Evolutionary conservation across 2,888 invertebrate genomes (phyloP), one percentile per base, ranked within the genome.

Genomic region (Diplazon laetatorius): DNA sequence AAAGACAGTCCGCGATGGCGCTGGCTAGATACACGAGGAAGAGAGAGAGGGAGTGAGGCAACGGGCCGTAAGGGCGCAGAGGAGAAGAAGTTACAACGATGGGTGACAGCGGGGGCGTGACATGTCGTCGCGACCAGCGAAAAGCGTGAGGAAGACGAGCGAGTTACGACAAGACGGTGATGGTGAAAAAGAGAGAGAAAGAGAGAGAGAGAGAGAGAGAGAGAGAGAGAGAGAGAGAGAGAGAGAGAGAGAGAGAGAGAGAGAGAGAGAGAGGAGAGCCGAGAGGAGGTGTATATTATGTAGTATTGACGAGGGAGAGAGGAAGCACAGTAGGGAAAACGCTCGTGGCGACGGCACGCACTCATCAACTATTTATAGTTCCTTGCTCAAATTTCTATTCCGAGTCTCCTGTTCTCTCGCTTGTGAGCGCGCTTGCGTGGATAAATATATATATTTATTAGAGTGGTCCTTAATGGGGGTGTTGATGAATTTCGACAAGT

Each of bases 281-380:
- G 63, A 76, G 46, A 44, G 46, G 16, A 30, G 59, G 52, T 48
- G 9, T 48, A 46, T 57, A 65, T 59, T 52, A 70, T 60, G 62
- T 44, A 48, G 55, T 48, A 57, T 20, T 46, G 22, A 65, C 25
- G 66, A 60, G 71, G 12, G 20, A 65, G 57, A 59, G 75, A 78
- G 68, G 63, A 55, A 70, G 60, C 59, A 63, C 69, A 69, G 65
- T 69, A 37, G 70, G 57, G 78, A 72, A n/a, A 6, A 73, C 71
- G 75, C 39, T 39, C 60, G 70, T 30, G 30, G 30, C 69, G 83
- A 76, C 78, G 82, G 83, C 84, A 86, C 85, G 87, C 86, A 90
- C 89, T 90, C 91, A 91, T 91, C 90, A 86, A 85, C 91, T 92
- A 91, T 92, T 92, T 92, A 92, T 93, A 92, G 91, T 85, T 84